Evolutionary conservation across 2,113 vertebrate species (phyloP).

Genomic region (Rallus limicola): DNA sequence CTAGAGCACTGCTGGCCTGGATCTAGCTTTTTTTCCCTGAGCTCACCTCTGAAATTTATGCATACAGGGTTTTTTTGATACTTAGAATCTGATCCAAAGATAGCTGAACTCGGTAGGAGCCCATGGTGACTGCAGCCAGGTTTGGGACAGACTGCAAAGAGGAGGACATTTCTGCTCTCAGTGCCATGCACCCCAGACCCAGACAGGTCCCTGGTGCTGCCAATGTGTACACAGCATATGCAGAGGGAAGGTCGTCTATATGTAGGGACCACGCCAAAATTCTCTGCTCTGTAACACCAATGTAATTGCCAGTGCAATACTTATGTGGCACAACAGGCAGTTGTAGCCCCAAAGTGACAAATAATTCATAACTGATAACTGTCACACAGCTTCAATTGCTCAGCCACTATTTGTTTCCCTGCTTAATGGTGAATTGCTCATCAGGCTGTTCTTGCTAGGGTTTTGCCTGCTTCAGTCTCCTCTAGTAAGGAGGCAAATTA

Average conservation of each 20-base stretch:
- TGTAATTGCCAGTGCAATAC: not conserved
- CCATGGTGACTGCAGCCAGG: not conserved
- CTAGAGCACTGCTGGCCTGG: not conserved
- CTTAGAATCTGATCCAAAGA: not conserved
- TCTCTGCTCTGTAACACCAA: not conserved
- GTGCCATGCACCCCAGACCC: not conserved
- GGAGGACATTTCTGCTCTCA: not conserved
- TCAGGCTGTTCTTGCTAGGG: not conserved
- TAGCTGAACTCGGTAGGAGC: fast-evolving
- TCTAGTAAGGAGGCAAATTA: not conserved
- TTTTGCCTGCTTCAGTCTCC: not conserved
- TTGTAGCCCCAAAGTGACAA: not conserved
- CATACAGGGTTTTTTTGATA: not conserved
- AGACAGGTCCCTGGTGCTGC: fast-evolving
- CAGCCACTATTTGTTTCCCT: not conserved
- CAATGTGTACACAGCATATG: fast-evolving
- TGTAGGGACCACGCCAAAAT: not conserved
- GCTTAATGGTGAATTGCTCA: not conserved
- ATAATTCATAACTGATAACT: not conserved
- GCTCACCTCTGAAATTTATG: not conserved
- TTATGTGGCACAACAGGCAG: not conserved
- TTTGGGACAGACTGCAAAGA: not conserved
- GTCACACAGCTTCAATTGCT: not conserved
- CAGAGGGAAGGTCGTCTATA: not conserved
- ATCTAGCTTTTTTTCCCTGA: not conserved